Evolutionary conservation across 2,888 invertebrate genomes (phyloP).

Genomic region (Gisinianus flammeolus): DNA sequence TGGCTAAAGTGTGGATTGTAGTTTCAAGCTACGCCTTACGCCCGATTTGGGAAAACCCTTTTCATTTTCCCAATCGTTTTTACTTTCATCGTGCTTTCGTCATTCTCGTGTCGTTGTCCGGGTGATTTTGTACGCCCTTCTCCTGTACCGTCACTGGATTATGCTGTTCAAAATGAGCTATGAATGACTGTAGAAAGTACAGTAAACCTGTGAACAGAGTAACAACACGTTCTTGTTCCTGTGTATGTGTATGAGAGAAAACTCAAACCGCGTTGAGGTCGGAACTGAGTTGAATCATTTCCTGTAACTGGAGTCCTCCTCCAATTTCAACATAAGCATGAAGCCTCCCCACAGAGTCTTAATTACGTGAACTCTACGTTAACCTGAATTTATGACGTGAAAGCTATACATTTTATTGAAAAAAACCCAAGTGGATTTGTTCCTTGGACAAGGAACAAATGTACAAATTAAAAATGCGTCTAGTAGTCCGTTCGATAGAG

Average conservation of each 20-base stretch:
- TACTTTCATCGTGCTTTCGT: too few species aligned
- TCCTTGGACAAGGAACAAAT: not conserved
- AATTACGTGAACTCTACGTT: conserved; percentile 56
- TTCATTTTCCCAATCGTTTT: too few species aligned
- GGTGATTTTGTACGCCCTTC: too few species aligned
- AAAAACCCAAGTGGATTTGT: not conserved
- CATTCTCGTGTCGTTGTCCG: too few species aligned
- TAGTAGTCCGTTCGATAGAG: not conserved
- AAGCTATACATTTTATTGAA: not conserved
- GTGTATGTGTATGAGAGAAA: not conserved
- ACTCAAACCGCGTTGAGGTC: conserved; percentile 17
- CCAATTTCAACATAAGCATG: conserved; percentile 21
- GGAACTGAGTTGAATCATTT: conserved; percentile 33
- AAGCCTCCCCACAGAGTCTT: conserved; percentile 56
- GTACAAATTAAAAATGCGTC: conserved; percentile 8
- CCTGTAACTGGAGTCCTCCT: conserved; percentile 24
- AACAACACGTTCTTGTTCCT: too few species aligned
- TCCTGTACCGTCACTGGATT: too few species aligned
- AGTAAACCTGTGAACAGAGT: too few species aligned
- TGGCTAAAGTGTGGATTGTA: too few species aligned
- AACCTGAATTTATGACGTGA: conserved; percentile 40
- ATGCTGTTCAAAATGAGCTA: too few species aligned
- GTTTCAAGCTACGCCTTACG: too few species aligned
- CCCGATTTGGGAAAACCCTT: too few species aligned
- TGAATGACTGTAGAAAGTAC: too few species aligned